Conservation (phyloP, 2,113 vertebrate genomes). For the Crotalus viridis region DNA sequence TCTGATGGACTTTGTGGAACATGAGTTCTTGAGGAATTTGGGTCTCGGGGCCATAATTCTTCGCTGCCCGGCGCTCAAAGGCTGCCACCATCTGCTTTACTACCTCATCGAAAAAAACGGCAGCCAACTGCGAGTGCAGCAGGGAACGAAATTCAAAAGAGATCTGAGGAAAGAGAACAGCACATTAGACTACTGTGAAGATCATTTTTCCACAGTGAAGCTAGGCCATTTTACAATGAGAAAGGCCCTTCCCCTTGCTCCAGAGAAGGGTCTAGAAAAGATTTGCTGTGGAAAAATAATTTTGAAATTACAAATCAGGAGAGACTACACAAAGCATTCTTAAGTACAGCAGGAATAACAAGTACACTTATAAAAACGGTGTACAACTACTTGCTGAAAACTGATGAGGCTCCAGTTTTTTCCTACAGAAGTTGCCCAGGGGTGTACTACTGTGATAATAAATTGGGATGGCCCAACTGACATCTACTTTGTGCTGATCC, state of each 20-base stretch:
- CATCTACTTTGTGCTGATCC: background rate
- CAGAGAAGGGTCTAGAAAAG: background rate
- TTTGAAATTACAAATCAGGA: background rate
- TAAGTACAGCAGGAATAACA: background rate
- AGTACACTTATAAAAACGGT: background rate
- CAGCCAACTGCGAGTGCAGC: conserved; percentile 91
- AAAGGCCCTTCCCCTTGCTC: background rate
- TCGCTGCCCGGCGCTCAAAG: conserved; percentile 84
- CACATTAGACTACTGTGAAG: background rate
- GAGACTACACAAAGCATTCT: background rate
- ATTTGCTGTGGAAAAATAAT: background rate
- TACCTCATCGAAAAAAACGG: conserved; percentile 93
- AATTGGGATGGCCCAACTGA: background rate
- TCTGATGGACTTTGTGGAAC: conserved; percentile 91
- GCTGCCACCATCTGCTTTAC: conserved; percentile 93
- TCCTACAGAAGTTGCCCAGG: background rate
- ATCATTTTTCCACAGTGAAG: background rate
- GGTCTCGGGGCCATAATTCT: conserved; percentile 87
- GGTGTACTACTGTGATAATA: background rate
- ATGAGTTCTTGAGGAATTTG: conserved; percentile 89
- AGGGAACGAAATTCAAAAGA: conserved; percentile 95
- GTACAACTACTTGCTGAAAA: background rate
- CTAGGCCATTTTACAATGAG: background rate
- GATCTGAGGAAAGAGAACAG: conserved; percentile 73
- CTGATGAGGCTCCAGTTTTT: background rate